phyloP scores from a whole-genome alignment of 2,113 vertebrate species.

The Serinus canaria region DNA sequence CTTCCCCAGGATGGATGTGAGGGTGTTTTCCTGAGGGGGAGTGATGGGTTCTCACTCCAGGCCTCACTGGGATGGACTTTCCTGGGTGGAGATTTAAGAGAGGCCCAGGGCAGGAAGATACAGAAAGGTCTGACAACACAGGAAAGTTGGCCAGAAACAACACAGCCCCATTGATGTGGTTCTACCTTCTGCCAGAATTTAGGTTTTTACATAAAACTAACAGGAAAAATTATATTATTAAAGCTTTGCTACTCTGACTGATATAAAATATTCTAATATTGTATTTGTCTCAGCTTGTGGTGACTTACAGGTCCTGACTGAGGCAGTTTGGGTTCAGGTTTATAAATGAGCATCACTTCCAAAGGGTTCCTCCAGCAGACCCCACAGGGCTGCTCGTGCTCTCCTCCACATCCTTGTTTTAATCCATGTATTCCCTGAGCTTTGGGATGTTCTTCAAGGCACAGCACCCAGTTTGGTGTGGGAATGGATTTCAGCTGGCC shows the following conservation, averaged over 20 bases:
- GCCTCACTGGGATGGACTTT: background rate
- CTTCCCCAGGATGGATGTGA: background rate
- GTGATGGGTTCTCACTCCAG: accelerated
- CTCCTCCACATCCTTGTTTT: background rate
- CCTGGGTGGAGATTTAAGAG: background rate
- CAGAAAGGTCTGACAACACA: background rate
- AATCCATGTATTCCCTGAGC: background rate
- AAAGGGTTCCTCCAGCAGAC: background rate
- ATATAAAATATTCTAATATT: background rate
- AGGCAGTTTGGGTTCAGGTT: background rate
- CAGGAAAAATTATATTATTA: accelerated
- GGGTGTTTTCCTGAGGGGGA: background rate
- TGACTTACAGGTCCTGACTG: background rate
- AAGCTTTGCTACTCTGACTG: background rate
- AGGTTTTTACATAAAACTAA: background rate
- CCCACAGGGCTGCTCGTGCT: background rate
- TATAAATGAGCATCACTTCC: background rate
- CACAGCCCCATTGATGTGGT: background rate
- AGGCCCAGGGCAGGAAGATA: background rate
- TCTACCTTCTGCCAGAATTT: background rate
- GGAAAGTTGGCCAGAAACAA: background rate
- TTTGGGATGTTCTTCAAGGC: background rate
- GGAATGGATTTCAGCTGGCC: background rate
- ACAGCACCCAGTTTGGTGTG: background rate
- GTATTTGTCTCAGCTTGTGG: background rate